Evolutionary conservation across 2,888 invertebrate species (phyloP), one percentile per base, ranked within the genome.

Genomic region (Metellina segmentata): DNA sequence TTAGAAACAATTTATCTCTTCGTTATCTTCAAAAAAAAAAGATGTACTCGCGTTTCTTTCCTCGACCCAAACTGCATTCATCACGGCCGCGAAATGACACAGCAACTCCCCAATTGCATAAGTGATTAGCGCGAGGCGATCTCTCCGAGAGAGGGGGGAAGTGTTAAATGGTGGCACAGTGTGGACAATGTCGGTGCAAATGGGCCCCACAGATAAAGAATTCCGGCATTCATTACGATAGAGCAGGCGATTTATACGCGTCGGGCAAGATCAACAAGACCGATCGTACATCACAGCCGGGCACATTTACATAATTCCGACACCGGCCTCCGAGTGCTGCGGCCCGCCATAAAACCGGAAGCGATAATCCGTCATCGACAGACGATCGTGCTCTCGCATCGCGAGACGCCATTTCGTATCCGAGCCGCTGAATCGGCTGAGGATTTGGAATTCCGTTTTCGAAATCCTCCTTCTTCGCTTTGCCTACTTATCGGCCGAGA

Each of bases 301-400:
- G 72, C 34, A 34, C 79, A 91, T 91, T 91, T 91, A 91, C 91
- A 91, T 91, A 91, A 91, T 91, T 91, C 91, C 87, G 19, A 86
- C 90, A 86, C 90, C 88, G 77, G 71, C 52, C 75, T 81, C 16
- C 82, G 71, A 79, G 79, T 83, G 72, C 72, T 79, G 78, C 82
- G 83, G 75, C 69, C 91, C 91, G 89, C 91, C 85, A 92, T 92
- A 92, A 92, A 92, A 92, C 91, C 91, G 91, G 91, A 92, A 92
- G 91, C 91, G 91, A 89, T 92, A 92, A 92, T 92, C 91, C 91
- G 91, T 92, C 91, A 92, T 89, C 88, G 85, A 81, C 88, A 79
- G 79, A 79, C 88, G 91, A 92, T 88, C 91, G 91, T 92, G 91
- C 88, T 71, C 34, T 34, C 81, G 91, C 91, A 92, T 92, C 71